These are phyloP conservation scores for Idris sp. DNA, from an alignment of 1,140 invertebrate genomes.

Conservation along the genomic window DNA sequence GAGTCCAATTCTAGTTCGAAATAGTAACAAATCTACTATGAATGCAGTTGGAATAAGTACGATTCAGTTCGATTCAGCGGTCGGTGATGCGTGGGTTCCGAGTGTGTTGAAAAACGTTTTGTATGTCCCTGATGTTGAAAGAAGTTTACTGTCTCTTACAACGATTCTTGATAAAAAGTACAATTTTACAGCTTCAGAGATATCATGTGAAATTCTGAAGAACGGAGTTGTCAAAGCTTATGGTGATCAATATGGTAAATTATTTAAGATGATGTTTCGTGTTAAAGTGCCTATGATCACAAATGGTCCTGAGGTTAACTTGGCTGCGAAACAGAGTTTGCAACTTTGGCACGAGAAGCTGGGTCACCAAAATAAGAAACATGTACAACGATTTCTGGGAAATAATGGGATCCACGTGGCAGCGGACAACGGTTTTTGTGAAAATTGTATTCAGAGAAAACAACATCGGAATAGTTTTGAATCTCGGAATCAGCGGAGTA, in stretches of 20 bases:
- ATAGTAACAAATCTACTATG: constrained; percentile 28
- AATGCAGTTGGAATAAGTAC: constrained; percentile 19
- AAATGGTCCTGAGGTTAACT: background rate
- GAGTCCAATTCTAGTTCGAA: constrained; percentile 2
- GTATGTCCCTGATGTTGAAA: constrained; percentile 11
- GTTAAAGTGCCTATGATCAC: background rate
- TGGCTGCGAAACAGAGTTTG: too few relatives aligned
- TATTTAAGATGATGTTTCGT: constrained; percentile 26
- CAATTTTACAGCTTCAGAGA: constrained; percentile 3
- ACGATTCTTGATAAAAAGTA: constrained; percentile 13
- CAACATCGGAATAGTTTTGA: constrained; percentile 23
- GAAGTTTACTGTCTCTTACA: constrained; percentile 32
- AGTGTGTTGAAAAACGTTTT: constrained; percentile 21
- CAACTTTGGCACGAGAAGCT: constrained; percentile 59
- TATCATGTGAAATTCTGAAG: constrained; percentile 12
- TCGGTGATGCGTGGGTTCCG: constrained; percentile 3
- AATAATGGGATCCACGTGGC: constrained; percentile 27
- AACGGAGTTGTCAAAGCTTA: constrained; percentile 12
- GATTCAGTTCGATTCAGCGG: constrained; percentile 18
- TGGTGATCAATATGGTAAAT: constrained; percentile 10
- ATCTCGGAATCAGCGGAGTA: background rate
- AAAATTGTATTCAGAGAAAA: constrained; percentile 30
- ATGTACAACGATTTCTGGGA: constrained; percentile 43
- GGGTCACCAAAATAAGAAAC: constrained; percentile 43
- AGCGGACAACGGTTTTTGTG: constrained; percentile 31